Evolutionary conservation across 64 coral and sea anemone genomes (phyloP).

Genomic region (Montipora sp.): DNA sequence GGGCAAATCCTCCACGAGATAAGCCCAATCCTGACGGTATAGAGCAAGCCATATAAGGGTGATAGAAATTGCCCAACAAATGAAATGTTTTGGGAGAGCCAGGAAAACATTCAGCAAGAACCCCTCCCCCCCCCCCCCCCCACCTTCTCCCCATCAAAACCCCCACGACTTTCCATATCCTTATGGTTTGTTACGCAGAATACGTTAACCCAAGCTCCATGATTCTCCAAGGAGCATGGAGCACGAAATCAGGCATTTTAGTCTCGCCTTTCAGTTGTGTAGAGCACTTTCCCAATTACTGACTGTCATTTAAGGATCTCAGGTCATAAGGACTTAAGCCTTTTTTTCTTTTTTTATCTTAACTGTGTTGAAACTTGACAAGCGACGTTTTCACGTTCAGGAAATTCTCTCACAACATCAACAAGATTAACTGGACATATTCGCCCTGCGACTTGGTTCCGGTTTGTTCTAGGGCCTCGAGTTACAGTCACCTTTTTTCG

Average conservation of each 20-base stretch:
- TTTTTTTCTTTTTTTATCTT: neutral
- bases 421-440: neutral
- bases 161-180: neutral
- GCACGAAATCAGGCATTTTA: no score
- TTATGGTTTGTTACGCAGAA: neutral
- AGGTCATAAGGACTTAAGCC: neutral
- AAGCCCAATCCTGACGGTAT: no score
- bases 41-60: no score
- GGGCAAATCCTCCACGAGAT: no score
- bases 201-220: no score
- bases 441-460: neutral
- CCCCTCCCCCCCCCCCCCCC: no score
- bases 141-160: neutral
- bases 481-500: neutral
- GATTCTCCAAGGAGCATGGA: no score
- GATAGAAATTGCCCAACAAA: no score
- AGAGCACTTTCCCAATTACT: neutral
- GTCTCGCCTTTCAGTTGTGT: no score
- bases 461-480: neutral
- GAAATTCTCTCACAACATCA: neutral
- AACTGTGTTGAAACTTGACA: neutral
- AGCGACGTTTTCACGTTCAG: neutral
- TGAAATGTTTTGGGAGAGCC: no score
- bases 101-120: no score
- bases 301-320: neutral